Evolutionary conservation across 2,797 vertebrate species (phyloP), one percentile per base, ranked within the genome.

Genomic region (Poeciliopsis turneri): DNA sequence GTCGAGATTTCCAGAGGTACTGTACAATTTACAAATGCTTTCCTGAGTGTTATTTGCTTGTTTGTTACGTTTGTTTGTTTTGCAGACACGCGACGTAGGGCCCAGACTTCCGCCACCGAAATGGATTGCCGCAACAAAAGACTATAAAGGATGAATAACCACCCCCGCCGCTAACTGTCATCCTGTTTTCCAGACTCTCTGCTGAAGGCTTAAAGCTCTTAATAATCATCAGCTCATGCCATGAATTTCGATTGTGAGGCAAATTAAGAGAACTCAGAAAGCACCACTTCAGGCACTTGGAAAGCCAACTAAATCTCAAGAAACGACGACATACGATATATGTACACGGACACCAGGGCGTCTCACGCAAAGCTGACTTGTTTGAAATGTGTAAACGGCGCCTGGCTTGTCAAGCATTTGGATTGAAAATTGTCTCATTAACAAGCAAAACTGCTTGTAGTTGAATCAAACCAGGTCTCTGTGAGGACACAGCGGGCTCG

Each of bases 231-330:
- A 98, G 97, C 97, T 97, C 97, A 97, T 97, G 97, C 97, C 97
- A 97, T 96, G 96, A 96, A 98, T 96, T 97, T 96, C 96, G 92
- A 97, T 97, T 96, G 97, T 97, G 97, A 98, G 97, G 96, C 97
- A 97, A 98, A 97, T 89, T 64, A 89, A 96, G 39, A 80, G 96
- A 95, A 78, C 45, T 84, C 85, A 95, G 94, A 97, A 98, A 98
- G 97, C 97, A 98, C 97, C 98, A 97, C 96, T 96, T 96, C 95
- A 99, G 97, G 97, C 98, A 99, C 98, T 98, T 99, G 96, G 90
- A 97, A 96, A 97, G 97, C 97, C 90, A 97, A 98, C 96, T 96
- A 96, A 97, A 97, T 96, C 95, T 93, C 84, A 87, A 89, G 85
- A 95, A 53, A 97, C 95, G 96, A 96, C 95, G 97, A 97, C 95